Base-by-base conservation (phyloP, 2,797 vertebrate genomes). In the Pampus argenteus region DNA sequence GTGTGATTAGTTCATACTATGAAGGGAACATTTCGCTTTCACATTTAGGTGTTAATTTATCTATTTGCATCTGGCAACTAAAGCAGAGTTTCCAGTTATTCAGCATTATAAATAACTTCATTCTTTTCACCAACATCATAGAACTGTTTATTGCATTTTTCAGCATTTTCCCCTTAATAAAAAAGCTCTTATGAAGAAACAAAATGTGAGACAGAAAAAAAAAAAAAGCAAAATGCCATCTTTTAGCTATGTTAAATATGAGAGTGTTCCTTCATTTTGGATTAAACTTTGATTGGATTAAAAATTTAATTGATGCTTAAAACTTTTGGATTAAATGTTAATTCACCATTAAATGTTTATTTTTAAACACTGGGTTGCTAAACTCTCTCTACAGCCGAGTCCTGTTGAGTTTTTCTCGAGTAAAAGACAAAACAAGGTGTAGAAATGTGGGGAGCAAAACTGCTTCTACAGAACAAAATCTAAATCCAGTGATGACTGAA, bases 331-430 rank as follows among this genome's bases (percentile, higher is more conserved):
- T 89, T 71, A 86, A 84, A 86, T 84, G 49, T 88, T 87, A 87
- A 88, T 83, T 86, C 66, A 31, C 50, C 79, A 81, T 88, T 78
- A 88, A 87, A 88, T 79, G 71, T 81, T 86, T 11, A 82, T 80
- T 77, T 62, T 73, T 59, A 76, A 79, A 82, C 71, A 64, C 48
- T 54, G 38, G 64, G 44, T 61, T 70, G 34, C 55, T 64, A 31
- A 68, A 74, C 28, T 73, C 61, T 74, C 62, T 64, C 65, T 68
- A 68, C 71, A 70, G 63, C 66, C 0, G n/a, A 66, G 50, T 52
- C 34, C 48, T 52, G 22, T 45, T 48, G 51, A 74, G 78, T 56
- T 40, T 29, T 71, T 67, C 31, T 31, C 14, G 58, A 50, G 55
- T 17, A 60, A 59, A 51, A 31, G 25, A 48, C 13, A 6, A 6